Base-by-base conservation (phyloP, 37 sponge, comb jelly and placozoan species). In the Cladorhizidae sp. region DNA sequence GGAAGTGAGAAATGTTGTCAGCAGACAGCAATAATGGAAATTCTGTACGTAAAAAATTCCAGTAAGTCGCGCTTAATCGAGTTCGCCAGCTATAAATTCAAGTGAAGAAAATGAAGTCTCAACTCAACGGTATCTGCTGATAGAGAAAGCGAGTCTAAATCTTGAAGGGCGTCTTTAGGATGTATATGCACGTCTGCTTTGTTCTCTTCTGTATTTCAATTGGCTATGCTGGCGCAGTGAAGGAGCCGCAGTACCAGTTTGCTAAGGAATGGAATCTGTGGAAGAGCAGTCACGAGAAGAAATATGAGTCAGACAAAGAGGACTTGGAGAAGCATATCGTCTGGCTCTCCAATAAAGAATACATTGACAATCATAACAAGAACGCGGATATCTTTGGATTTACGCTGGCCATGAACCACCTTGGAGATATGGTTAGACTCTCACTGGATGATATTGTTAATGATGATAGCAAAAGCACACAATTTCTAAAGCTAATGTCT, bases 371-470 rank as follows among this genome's bases (percentile, higher is more conserved):
- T 40, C 86, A 85, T 58, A 85, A 85, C 72, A 61, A 42, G 0
- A 70, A 72, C 23, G 23, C 86, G 43, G 73, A 78, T 43, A 42
- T 78, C 23, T 76, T 76, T 73, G 86, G 86, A 31, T 85, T 72
- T 52, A 79, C 86, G 17, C 72, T 85, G 37, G 71, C 78, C 37
- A 78, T 85, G 79, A 85, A 85, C 39, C 86, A 85, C 40, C 61
- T 79, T 62, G 86, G 79, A 78, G 86, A 85, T 37, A 37, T 85
- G 79, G 86, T 85, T 11, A 74, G 57, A 23, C 6, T 52, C 11
- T 15, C 54, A 52, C 15, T 52, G 54, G 15, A 52, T 11, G 54
- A 52, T 52, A 52, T n/a, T n/a, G 54, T 18, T 52, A 52, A 52
- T 52, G 54, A 52, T 11, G 54, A 52, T 11, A 52, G 15, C 11